Percentiles rank a stretch among this genome's conserved stretches.
phyloP scores from a whole-genome alignment of 2,797 vertebrate species.

The Artibeus jamaicensis region DNA sequence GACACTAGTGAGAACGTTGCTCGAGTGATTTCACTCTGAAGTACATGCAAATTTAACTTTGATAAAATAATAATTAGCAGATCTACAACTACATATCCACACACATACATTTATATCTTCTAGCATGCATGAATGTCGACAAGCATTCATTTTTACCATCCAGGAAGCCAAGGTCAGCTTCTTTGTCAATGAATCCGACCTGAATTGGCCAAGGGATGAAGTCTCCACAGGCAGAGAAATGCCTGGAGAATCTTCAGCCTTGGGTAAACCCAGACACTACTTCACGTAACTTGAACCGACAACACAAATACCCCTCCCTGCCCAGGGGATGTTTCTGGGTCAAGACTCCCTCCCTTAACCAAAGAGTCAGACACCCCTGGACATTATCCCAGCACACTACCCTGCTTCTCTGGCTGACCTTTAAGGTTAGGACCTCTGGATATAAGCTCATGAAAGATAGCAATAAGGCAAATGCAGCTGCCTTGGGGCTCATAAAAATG shows the following conservation, averaged over 20 bases:
- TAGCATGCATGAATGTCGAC: neutral
- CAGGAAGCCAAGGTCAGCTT: neutral
- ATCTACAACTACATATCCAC: neutral
- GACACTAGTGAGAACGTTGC: neutral
- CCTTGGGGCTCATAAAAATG: constrained; percentile 47
- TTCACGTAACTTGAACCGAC: constrained; percentile 28
- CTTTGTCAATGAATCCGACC: neutral
- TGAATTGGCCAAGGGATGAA: neutral
- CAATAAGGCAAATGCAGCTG: constrained; percentile 58
- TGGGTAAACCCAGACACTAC: constrained; percentile 48
- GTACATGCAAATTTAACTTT: neutral
- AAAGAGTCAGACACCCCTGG: constrained; percentile 52
- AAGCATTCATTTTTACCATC: neutral
- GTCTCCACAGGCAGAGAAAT: neutral
- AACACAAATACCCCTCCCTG: constrained; percentile 54
- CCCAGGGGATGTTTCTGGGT: constrained; percentile 61
- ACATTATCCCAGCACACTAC: constrained; percentile 59
- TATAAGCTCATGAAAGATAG: constrained; percentile 44
- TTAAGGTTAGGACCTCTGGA: constrained; percentile 65
- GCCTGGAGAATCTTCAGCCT: constrained; percentile 17
- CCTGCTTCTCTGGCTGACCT: constrained; percentile 74
- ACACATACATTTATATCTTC: neutral
- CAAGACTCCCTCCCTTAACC: constrained; percentile 50
- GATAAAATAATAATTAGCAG: constrained; percentile 26
- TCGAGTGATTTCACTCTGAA: neutral